Conservation (phyloP, 2,797 vertebrate genomes). For the Melanotaenia parkinsoni region DNA sequence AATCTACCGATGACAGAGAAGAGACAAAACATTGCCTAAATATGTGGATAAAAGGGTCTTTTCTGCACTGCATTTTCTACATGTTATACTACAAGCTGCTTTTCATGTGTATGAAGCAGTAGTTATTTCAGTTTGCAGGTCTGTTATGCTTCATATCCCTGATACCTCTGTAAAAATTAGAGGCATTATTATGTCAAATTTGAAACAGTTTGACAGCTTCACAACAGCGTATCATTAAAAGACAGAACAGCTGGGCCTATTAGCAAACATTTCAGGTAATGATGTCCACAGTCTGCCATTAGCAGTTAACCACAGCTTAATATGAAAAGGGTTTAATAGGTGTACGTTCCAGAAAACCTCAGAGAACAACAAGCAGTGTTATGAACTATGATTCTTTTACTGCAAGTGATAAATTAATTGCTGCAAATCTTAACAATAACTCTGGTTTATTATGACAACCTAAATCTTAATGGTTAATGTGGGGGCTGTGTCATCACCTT, state of each 20-base stretch:
- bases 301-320: constrained; percentile 5
- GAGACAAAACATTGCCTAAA: background rate
- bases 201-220: background rate
- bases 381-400: background rate
- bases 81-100: background rate
- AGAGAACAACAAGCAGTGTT: constrained; percentile 2
- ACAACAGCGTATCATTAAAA: constrained; percentile 3
- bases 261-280: background rate
- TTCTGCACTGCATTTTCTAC: too few relatives aligned
- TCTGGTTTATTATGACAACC: background rate
- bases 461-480: constrained; percentile 15
- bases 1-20: background rate
- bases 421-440: constrained; percentile 5
- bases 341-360: constrained; percentile 3
- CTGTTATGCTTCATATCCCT: background rate
- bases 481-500: constrained; percentile 12
- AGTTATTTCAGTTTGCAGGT: background rate
- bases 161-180: background rate
- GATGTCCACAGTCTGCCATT: constrained; percentile 3
- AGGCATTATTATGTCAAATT: background rate
- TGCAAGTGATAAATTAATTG: constrained; percentile 20
- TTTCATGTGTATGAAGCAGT: background rate
- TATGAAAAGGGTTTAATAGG: constrained; percentile 33
- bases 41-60: background rate
- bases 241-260: background rate